Evolutionary conservation across 2,113 vertebrate species (phyloP).

Genomic region (Neotragus pygmaeus): DNA sequence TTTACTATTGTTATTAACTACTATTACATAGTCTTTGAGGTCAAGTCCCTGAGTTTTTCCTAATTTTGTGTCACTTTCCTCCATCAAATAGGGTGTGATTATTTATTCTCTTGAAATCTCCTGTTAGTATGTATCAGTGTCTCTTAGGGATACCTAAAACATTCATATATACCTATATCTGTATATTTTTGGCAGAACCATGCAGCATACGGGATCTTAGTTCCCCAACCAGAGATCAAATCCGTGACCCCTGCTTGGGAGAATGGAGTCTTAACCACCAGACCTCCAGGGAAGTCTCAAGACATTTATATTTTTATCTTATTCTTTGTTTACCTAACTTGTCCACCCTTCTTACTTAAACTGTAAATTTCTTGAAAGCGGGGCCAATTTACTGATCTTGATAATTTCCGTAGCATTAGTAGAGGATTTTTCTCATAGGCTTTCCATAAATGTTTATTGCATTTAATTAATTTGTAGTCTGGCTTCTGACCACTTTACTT

Average conservation of each 20-base stretch:
- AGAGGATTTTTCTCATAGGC: not conserved
- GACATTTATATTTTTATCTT: not conserved
- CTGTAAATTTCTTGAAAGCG: conserved; percentile 12
- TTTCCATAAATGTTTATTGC: not conserved
- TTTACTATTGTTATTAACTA: not conserved
- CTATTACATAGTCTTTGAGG: not conserved
- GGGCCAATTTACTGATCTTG: not conserved
- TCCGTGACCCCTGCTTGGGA: not conserved
- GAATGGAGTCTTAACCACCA: not conserved
- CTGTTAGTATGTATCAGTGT: not conserved
- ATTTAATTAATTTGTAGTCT: conserved; percentile 29
- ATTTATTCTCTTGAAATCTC: not conserved
- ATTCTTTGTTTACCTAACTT: conserved; percentile 12
- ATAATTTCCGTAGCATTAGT: not conserved
- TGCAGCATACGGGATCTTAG: not conserved
- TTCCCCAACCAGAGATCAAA: not conserved
- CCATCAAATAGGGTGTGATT: not conserved
- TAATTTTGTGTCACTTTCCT: not conserved
- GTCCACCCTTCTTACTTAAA: not conserved
- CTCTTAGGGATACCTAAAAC: not conserved
- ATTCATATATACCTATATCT: not conserved
- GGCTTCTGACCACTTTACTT: not conserved
- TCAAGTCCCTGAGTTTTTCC: not conserved
- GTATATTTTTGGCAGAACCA: not conserved
- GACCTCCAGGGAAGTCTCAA: not conserved